Conservation (phyloP, 2,113 vertebrate genomes). For the Lepus timidus region DNA sequence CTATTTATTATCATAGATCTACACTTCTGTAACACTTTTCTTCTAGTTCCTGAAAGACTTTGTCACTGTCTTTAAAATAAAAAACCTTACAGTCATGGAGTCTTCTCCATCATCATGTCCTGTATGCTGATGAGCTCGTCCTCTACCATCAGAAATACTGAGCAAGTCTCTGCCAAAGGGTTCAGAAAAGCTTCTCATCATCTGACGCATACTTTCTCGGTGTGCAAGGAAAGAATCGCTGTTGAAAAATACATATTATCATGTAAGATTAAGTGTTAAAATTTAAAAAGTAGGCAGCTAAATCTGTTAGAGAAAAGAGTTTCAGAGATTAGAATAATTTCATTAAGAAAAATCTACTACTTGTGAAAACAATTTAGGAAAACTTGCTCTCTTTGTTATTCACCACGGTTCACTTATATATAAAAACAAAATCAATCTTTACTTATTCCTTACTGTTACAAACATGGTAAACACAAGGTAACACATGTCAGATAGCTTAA, state of each 20-base stretch:
- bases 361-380: slow-evolving; percentile 8
- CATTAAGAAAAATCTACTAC: background rate
- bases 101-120: slow-evolving; percentile 70
- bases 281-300: slow-evolving; percentile 19
- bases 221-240: slow-evolving; percentile 94
- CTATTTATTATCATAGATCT: background rate
- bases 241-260: slow-evolving; percentile 60
- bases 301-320: slow-evolving; percentile 27
- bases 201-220: slow-evolving; percentile 90
- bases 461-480: slow-evolving; percentile 50
- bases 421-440: slow-evolving; percentile 31
- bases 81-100: slow-evolving; percentile 88
- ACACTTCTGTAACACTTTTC: background rate
- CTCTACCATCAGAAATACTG: slow-evolving; percentile 87
- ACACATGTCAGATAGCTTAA: background rate
- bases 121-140: slow-evolving; percentile 63
- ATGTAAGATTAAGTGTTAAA: background rate
- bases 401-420: background rate
- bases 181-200: slow-evolving; percentile 94
- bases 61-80: slow-evolving; percentile 12
- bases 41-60: background rate
- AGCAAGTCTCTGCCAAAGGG: slow-evolving; percentile 90
- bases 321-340: slow-evolving; percentile 9
- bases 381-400: slow-evolving; percentile 36
- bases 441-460: background rate